Conservation (phyloP, 2,888 invertebrate species). For the Tinea trinotella region DNA sequence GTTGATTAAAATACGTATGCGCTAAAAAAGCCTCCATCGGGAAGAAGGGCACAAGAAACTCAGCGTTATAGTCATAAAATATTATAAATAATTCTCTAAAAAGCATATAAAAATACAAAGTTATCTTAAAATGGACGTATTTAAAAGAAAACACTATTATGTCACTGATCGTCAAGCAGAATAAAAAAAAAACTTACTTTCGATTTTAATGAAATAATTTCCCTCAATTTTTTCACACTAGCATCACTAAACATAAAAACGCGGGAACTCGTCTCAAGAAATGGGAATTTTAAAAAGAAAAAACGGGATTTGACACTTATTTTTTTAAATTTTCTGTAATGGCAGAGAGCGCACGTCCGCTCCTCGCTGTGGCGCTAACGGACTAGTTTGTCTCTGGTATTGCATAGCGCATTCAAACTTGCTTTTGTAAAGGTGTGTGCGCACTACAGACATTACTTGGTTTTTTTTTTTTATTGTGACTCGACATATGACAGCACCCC, state of each 20-base stretch:
- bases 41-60: too few species aligned
- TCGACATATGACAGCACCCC: too few species aligned
- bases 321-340: not conserved
- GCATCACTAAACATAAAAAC: not conserved
- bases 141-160: constrained; percentile 13
- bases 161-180: not conserved
- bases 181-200: constrained; percentile 1
- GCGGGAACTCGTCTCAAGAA: not conserved
- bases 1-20: too few species aligned
- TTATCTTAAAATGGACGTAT: not conserved
- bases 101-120: not conserved
- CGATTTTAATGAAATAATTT: constrained; percentile 1
- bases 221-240: not conserved
- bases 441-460: not conserved
- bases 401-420: not conserved
- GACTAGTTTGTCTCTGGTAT: constrained; percentile 1
- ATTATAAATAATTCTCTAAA: not conserved
- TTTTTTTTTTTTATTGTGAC: not conserved
- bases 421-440: constrained; percentile 3
- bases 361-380: not conserved
- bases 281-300: not conserved
- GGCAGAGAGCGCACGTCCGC: not conserved
- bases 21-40: too few species aligned
- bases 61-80: too few species aligned
- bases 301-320: constrained; percentile 1